These are phyloP conservation scores for Alloplasta piceator DNA, from an alignment of 2,888 invertebrate genomes.

Conservation along the genomic window DNA sequence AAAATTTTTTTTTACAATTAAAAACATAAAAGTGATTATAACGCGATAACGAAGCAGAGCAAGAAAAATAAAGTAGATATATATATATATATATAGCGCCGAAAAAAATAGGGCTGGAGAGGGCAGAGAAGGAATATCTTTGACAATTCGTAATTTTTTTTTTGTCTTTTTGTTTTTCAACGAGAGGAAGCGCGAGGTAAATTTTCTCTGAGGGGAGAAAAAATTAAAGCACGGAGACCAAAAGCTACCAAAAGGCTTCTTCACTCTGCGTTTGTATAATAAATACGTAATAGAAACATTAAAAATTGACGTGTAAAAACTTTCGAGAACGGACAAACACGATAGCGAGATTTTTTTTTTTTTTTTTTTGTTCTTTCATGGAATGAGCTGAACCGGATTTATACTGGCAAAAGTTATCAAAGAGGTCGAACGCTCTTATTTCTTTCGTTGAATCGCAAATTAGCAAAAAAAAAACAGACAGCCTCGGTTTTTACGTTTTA, in stretches of 20 bases:
- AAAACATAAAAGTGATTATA: constrained; percentile 56
- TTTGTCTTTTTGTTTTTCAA: constrained; percentile 1
- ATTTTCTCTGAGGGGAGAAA: constrained; percentile 7
- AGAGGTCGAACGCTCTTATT: constrained; percentile 24
- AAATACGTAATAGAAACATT: constrained; percentile 44
- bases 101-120: constrained; percentile 27
- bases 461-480: constrained; percentile 24
- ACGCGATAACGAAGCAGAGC: constrained; percentile 62
- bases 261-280: not conserved
- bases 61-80: constrained; percentile 36
- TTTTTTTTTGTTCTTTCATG: constrained; percentile 39
- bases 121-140: constrained; percentile 45
- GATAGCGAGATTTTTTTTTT: constrained; percentile 31
- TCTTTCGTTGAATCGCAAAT: constrained; percentile 31
- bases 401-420: constrained; percentile 29
- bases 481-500: constrained; percentile 41
- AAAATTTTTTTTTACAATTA: constrained; percentile 55
- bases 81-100: constrained; percentile 39
- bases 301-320: constrained; percentile 60
- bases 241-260: constrained; percentile 7
- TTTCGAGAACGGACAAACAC: constrained; percentile 49
- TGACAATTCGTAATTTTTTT: constrained; percentile 11
- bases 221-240: constrained; percentile 34
- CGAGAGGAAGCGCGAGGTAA: constrained; percentile 15
- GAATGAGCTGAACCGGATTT: constrained; percentile 58